These are phyloP conservation scores for Fratercula arctica DNA, from an alignment of 2,797 vertebrate genomes.

Conservation along the genomic window DNA sequence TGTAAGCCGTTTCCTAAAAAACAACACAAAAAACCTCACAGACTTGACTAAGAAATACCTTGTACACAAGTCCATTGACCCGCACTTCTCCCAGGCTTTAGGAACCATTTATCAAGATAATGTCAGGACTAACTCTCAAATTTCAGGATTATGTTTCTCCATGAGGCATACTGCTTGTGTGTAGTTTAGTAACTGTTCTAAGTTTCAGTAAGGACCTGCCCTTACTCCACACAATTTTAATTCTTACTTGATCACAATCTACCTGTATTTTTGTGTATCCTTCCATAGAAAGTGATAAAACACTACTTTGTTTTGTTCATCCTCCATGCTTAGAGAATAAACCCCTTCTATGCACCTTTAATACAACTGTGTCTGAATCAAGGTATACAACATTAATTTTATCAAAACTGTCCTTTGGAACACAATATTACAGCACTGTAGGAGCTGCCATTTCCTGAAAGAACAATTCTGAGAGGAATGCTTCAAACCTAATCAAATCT, in stretches of 20 bases:
- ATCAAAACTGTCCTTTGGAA: background rate
- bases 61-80: background rate
- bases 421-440: background rate
- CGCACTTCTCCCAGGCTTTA: background rate
- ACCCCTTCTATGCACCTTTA: background rate
- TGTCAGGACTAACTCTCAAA: background rate
- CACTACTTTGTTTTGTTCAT: background rate
- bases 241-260: background rate
- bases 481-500: background rate
- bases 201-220: background rate
- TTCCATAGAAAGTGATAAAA: background rate
- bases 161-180: background rate
- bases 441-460: background rate
- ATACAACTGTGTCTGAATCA: background rate
- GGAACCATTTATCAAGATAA: background rate
- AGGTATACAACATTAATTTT: background rate
- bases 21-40: background rate
- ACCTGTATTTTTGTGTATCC: background rate
- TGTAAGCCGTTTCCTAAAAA: constrained; percentile 89
- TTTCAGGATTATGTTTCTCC: background rate
- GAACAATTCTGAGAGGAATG: background rate
- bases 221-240: background rate
- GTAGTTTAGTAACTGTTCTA: background rate
- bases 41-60: background rate
- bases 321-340: background rate